Base-by-base conservation (phyloP, 1,140 invertebrate genomes). In the Oreohelix idahoensis region DNA sequence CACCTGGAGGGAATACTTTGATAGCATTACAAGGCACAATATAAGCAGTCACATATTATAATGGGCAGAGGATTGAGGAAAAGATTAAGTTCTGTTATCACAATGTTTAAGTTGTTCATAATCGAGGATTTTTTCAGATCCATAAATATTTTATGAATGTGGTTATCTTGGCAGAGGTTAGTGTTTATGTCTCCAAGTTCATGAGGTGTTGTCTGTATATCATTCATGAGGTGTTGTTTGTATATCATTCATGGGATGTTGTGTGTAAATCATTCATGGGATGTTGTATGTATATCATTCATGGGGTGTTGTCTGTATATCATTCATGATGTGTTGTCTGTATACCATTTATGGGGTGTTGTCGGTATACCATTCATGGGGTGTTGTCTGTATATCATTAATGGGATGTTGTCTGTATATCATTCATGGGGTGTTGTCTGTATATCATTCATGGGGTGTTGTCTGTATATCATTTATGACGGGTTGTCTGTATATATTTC, bases 191-290 rank as follows among this genome's bases (percentile, higher is more conserved):
- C 15, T 5, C 5, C 42, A 45, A 45, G 5, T 8, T 45, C 15
- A 45, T 45, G 15, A 8, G 42, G n/a, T n/a, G n/a, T n/a, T 58
- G 10, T 58, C 8, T 58, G 10, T 58, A 20, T 58, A n/a, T 58
- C 63, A 32, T 10, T 17, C 84, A 92, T 96, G 96, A 97, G 90
- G 93, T 96, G 35, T n/a, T 58, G 10, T 58, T 5, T 58, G 10
- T 58, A 20, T 58, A n/a, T 58, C 63, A 32, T 10, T 17, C 84
- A 92, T n/a, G n/a, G 96, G 96, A 97, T 91, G 93, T 96, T 58
- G 10, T 58, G 53, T 58, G 10, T 58, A 20, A 11, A n/a, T 58
- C 63, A 32, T 10, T 17, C 84, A 92, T n/a, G n/a, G 96, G 96
- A 97, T 91, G 93, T 96, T 32, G 94, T 95, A 58, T 95, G n/a